Conservation (phyloP, 2,113 vertebrate species). For the Amphiprion ocellaris region DNA sequence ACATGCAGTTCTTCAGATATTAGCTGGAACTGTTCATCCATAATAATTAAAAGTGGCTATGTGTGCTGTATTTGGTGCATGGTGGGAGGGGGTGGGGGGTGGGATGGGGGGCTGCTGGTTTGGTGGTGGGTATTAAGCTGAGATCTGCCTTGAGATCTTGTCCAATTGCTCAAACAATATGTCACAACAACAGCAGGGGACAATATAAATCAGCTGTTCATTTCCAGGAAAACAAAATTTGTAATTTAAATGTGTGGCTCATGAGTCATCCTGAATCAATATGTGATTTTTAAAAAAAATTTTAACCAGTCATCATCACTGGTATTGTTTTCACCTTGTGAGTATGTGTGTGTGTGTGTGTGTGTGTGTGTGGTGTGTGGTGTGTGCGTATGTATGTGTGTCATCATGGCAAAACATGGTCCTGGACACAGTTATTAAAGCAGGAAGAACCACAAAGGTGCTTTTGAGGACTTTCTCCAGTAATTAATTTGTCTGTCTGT, state of each 20-base stretch:
- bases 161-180: neutral
- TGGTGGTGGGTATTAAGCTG: neutral
- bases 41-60: neutral
- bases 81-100: neutral
- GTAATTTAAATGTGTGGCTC: slow-evolving; percentile 3
- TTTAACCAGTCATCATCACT: no score
- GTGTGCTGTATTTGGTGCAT: neutral
- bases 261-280: slow-evolving; percentile 11
- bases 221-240: slow-evolving; percentile 40
- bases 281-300: neutral
- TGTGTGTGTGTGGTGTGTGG: no score
- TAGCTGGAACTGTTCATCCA: neutral
- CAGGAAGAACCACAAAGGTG: no score
- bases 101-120: neutral
- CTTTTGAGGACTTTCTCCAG: no score
- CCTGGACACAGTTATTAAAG: no score
- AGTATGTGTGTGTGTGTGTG: no score
- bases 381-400: no score
- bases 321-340: no score
- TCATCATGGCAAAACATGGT: no score
- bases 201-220: neutral
- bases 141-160: neutral
- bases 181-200: neutral
- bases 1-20: neutral
- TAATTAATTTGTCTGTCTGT: no score